phyloP scores from a whole-genome alignment of 1,140 invertebrate species.

The Eulimnadia texana region DNA sequence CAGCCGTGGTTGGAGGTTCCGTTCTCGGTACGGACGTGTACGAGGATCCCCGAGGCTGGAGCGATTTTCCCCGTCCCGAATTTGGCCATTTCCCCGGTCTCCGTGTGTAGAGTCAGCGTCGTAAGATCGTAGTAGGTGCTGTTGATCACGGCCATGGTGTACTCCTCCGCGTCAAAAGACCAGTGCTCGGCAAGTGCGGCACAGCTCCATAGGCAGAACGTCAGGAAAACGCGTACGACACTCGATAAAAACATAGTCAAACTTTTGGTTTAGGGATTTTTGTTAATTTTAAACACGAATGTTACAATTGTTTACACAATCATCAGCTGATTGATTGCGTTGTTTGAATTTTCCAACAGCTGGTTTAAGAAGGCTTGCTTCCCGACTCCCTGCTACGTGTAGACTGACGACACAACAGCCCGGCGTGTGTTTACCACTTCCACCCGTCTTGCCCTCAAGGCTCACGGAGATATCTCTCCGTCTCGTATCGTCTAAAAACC shows the following conservation, averaged over 20 bases:
- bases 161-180: conserved; percentile 19
- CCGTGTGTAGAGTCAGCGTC: conserved; percentile 16
- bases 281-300: too few relatives aligned
- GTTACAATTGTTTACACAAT: too few relatives aligned
- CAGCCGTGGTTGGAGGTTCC: conserved; percentile 24
- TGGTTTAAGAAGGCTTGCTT: neutral
- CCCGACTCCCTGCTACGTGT: neutral
- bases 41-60: conserved; percentile 39
- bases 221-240: neutral
- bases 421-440: neutral
- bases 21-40: conserved; percentile 38
- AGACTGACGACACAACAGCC: neutral
- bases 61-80: conserved; percentile 48
- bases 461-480: too few relatives aligned
- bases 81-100: conserved; percentile 35
- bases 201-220: neutral
- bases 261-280: neutral
- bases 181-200: conserved; percentile 1
- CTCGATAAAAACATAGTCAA: neutral
- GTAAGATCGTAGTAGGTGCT: conserved; percentile 21
- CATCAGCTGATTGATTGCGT: too few relatives aligned
- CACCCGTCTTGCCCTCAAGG: neutral
- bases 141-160: conserved; percentile 22
- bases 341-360: too few relatives aligned
- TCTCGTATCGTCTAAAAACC: too few relatives aligned